Conservation (phyloP, 2,797 vertebrate species). For the Protonibea diacanthus region DNA sequence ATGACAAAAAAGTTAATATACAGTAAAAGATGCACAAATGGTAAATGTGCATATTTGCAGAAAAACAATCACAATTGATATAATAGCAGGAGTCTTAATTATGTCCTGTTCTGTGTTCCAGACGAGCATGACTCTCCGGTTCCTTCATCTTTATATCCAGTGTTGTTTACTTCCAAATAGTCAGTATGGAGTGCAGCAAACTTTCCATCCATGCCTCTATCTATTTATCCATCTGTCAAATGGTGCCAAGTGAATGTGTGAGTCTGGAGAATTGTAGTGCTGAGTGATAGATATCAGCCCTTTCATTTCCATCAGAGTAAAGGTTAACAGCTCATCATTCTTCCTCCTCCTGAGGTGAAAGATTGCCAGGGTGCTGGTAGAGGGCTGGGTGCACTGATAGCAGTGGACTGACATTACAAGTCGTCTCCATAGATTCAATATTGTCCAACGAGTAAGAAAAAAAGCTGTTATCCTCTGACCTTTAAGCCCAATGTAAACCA, state of each 20-base stretch:
- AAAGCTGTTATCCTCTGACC: conserved; percentile 59
- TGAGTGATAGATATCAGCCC: conserved; percentile 69
- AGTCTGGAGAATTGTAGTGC: conserved; percentile 49
- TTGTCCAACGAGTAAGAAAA: conserved; percentile 32
- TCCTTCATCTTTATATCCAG: not conserved
- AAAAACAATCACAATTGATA: not conserved
- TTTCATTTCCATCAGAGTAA: conserved; percentile 77
- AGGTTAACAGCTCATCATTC: conserved; percentile 81
- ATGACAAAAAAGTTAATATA: not conserved
- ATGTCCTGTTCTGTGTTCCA: not conserved
- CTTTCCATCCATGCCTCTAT: conserved; percentile 31
- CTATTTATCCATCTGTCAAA: conserved; percentile 62
- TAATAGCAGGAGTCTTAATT: not conserved
- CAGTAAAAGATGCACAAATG: not conserved
- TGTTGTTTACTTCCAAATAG: conserved; percentile 27
- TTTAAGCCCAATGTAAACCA: conserved; percentile 46
- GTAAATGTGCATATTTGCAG: not conserved
- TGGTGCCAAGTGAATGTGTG: conserved; percentile 42
- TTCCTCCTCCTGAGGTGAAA: conserved; percentile 61
- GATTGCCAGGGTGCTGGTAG: conserved; percentile 25
- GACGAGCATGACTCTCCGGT: not conserved
- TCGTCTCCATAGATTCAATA: conserved; percentile 58
- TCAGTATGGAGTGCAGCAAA: conserved; percentile 27
- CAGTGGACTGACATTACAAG: conserved; percentile 43
- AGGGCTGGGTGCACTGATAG: conserved; percentile 24